A percentile compares a stretch with the other conserved stretches of the same genome.
Conservation (phyloP, 2,797 vertebrate genomes). For the Pteronotus mesoamericanus region DNA sequence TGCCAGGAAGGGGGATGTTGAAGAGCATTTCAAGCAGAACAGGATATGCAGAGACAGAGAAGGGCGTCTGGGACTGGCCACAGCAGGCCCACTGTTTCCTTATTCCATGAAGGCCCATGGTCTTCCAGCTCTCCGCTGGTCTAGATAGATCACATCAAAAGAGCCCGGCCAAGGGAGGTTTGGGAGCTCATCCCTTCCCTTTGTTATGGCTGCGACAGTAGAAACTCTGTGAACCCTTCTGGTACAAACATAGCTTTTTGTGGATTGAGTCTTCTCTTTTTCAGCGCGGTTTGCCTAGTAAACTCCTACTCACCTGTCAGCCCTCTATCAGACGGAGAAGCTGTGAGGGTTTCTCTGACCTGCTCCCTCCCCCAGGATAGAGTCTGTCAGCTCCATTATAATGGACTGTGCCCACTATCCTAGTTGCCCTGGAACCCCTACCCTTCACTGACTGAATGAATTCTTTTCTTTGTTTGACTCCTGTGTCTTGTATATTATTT, state of each 20-base stretch:
- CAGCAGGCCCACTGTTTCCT: neutral
- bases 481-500: neutral
- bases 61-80: neutral
- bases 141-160: neutral
- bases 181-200: neutral
- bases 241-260: neutral
- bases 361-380: neutral
- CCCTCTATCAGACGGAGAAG: neutral
- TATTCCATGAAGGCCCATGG: neutral
- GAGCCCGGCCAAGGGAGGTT: neutral
- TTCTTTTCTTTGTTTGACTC: neutral
- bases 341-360: neutral
- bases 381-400: neutral
- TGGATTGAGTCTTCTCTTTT: neutral
- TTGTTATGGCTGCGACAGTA: neutral
- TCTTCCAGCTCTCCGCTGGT: neutral
- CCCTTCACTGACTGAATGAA: neutral
- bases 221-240: neutral
- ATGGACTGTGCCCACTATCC: neutral
- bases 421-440: neutral
- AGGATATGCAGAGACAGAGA: neutral
- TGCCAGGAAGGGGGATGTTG: neutral
- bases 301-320: conserved; percentile 30
- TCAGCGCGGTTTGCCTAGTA: neutral
- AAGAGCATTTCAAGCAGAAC: neutral